Evolutionary conservation across 1,140 invertebrate genomes (phyloP), one percentile per base, ranked within the genome.

Genomic region (Polypedilum pembai): DNA sequence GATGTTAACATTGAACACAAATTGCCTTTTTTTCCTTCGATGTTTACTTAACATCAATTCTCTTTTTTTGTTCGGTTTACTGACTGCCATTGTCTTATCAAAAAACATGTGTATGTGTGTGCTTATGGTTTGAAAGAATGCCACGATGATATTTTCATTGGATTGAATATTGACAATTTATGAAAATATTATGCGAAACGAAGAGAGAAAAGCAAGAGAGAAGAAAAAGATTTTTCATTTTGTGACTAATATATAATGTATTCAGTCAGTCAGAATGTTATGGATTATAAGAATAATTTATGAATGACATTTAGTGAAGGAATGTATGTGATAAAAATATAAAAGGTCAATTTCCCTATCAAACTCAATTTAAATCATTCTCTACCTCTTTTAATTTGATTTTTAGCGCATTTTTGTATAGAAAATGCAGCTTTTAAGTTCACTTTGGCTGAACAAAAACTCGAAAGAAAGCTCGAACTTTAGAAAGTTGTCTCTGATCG

Each of bases 101-200:
- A n/a, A n/a, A 15, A 8, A 56, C 24, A 56, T 56, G 45, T n/a
- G 12, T n/a, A 8, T 56, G 3, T 56, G 45, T 56, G 45, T 33
- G 5, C 12, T 12, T 12, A 33, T 56, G 45, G 3, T 56, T 4
- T 4, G 12, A n/a, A 56, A 56, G 12, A n/a, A 56, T 56, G 45
- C n/a, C 12, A 56, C 12, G 45, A 56, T 56, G 8, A n/a, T 56
- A 56, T 56, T 33, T 33, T 56, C 45, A 56, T 56, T 56, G 45
- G 45, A 56, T 56, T n/a, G n/a, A 56, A 56, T 56, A 56, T 56
- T 15, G 45, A 56, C n/a, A n/a, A n/a, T 56, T 56, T 56, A 56
- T 56, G 12, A n/a, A n/a, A 56, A 56, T 56, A 56, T 56, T 56
- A n/a, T n/a, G 12, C 45, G 15, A 33, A 33, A 4, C 45, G 15